phyloP scores from a whole-genome alignment of 2,888 invertebrate species.

The Lacanobia oleracea region DNA sequence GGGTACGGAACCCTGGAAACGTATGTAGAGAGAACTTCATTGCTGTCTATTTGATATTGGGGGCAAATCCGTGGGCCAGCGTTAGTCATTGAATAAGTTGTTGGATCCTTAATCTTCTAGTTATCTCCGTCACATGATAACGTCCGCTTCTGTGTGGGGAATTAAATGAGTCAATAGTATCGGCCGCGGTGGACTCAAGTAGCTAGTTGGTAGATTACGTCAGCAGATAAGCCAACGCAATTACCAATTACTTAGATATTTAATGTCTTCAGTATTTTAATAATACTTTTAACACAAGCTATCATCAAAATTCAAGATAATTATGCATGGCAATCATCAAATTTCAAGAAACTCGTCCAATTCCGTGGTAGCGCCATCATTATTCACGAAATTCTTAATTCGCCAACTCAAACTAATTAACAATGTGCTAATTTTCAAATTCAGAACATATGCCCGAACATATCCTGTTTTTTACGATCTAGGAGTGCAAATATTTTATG shows the following conservation, averaged over 20 bases:
- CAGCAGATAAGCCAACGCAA: constrained; percentile 23
- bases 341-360: constrained; percentile 23
- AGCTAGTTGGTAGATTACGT: constrained; percentile 33
- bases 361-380: constrained; percentile 30
- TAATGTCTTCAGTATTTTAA: constrained; percentile 5
- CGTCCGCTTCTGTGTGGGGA: constrained; percentile 33
- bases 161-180: constrained; percentile 48
- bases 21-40: constrained; percentile 19
- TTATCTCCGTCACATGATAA: constrained; percentile 50
- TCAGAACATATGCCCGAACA: constrained; percentile 60
- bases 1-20: constrained; percentile 10
- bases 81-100: constrained; percentile 52
- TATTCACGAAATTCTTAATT: constrained; percentile 48
- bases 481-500: constrained; percentile 50
- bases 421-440: constrained; percentile 61
- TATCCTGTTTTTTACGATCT: constrained; percentile 65
- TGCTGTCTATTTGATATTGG: constrained; percentile 30
- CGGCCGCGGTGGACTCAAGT: constrained; percentile 11
- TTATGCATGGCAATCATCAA: constrained; percentile 28
- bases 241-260: constrained; percentile 28
- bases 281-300: background rate
- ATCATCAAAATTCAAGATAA: constrained; percentile 38
- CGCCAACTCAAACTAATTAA: constrained; percentile 49
- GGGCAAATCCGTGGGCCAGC: constrained; percentile 47
- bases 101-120: constrained; percentile 47